Percentiles rank a stretch among this genome's conserved stretches.
Conservation (phyloP, 2,797 vertebrate genomes). For the Brotogeris chrysoptera region DNA sequence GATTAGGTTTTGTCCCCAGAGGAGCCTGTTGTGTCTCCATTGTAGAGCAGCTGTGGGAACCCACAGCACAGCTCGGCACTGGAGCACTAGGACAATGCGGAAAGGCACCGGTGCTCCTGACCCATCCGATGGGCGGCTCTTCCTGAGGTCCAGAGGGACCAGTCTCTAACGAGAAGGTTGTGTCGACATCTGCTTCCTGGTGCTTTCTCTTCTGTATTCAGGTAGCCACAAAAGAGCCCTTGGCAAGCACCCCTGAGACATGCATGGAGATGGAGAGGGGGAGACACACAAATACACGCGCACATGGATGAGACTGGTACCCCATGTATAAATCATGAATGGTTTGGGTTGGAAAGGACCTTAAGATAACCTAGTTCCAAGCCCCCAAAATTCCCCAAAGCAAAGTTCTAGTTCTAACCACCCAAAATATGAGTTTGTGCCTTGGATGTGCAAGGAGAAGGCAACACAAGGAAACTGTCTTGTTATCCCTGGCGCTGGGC, state of each 20-base stretch:
- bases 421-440: not conserved
- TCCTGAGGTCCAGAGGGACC: not conserved
- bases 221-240: not conserved
- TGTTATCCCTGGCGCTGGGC: not conserved
- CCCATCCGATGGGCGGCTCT: not conserved
- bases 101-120: not conserved
- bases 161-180: not conserved
- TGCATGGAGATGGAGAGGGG: not conserved
- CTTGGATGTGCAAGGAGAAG: not conserved
- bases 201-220: not conserved
- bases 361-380: not conserved
- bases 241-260: not conserved
- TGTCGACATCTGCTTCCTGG: constrained; percentile 21
- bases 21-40: constrained; percentile 67
- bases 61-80: not conserved
- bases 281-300: fast-evolving
- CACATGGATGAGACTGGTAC: too few species aligned
- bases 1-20: constrained; percentile 77
- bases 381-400: not conserved
- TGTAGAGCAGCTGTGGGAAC: constrained; percentile 77
- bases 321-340: not conserved
- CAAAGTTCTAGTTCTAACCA: not conserved
- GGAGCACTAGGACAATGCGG: constrained; percentile 27
- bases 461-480: not conserved
- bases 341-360: not conserved